Conservation (phyloP, 2,888 invertebrate genomes). For the Abrostola tripartita region DNA sequence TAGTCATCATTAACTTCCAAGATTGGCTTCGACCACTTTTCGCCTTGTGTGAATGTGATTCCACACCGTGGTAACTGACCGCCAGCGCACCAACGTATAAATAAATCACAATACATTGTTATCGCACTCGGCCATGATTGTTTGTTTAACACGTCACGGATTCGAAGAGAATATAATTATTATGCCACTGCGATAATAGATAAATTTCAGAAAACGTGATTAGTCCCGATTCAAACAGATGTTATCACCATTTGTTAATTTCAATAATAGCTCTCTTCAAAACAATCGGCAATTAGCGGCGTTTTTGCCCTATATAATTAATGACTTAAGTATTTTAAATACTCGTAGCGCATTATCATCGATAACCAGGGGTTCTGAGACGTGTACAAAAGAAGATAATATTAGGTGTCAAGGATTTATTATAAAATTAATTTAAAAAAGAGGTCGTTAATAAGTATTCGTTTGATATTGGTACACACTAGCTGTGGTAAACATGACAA, state of each 20-base stretch:
- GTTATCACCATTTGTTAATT: constrained; percentile 29
- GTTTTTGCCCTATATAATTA: constrained; percentile 32
- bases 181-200: constrained; percentile 8
- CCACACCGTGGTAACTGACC: constrained; percentile 8
- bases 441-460: too few species aligned
- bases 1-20: constrained; percentile 35
- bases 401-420: too few species aligned
- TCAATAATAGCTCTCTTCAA: constrained; percentile 37
- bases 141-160: constrained; percentile 28
- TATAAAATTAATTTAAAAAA: too few species aligned
- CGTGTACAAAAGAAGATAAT: not conserved
- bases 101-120: constrained; percentile 46
- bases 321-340: constrained; percentile 25
- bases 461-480: too few species aligned
- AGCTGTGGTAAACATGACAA: too few species aligned
- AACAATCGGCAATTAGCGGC: constrained; percentile 36
- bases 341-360: constrained; percentile 9
- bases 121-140: constrained; percentile 27
- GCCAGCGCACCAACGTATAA: constrained; percentile 34
- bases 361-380: constrained; percentile 27
- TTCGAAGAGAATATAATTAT: constrained; percentile 15
- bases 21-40: constrained; percentile 28
- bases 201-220: constrained; percentile 15
- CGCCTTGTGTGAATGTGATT: constrained; percentile 7
- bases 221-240: constrained; percentile 15